Percentiles rank a stretch among this genome's conserved stretches.
Conservation (phyloP, 2,113 vertebrate genomes). For the Colius striatus region DNA sequence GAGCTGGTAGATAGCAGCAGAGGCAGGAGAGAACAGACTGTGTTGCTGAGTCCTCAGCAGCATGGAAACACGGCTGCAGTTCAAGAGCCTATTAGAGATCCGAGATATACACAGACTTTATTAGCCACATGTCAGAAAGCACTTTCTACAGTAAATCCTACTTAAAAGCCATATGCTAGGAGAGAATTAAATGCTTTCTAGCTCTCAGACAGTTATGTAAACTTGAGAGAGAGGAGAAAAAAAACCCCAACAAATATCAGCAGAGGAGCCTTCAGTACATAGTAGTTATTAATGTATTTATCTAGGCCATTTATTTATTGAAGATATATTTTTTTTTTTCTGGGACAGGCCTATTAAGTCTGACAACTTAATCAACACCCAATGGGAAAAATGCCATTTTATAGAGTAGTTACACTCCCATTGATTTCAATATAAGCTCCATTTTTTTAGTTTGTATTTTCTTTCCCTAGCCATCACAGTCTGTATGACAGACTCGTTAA, state of each 20-base stretch:
- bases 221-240: conserved; percentile 39
- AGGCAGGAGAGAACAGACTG: background rate
- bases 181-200: conserved; percentile 62
- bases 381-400: conserved; percentile 40
- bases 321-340: conserved; percentile 42
- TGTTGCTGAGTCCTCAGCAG: background rate
- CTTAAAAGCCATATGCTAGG: conserved; percentile 34
- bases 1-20: background rate
- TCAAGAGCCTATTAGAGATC: conserved; percentile 4
- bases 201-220: conserved; percentile 61
- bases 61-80: background rate
- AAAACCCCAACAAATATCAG: background rate
- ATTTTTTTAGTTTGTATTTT: conserved; percentile 51
- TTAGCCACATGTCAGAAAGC: conserved; percentile 58
- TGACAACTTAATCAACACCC: conserved; percentile 67
- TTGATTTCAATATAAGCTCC: conserved; percentile 63
- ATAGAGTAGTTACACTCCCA: conserved; percentile 52
- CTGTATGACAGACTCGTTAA: conserved; percentile 67
- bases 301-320: conserved; percentile 56
- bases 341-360: conserved; percentile 62
- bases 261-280: background rate
- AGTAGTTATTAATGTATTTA: conserved; percentile 49
- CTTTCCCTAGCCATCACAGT: background rate
- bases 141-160: conserved; percentile 57
- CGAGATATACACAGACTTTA: background rate